A percentile compares a stretch with the other conserved stretches of the same genome.
phyloP scores from a whole-genome alignment of 1,140 invertebrate species.

The Atta cephalotes region DNA sequence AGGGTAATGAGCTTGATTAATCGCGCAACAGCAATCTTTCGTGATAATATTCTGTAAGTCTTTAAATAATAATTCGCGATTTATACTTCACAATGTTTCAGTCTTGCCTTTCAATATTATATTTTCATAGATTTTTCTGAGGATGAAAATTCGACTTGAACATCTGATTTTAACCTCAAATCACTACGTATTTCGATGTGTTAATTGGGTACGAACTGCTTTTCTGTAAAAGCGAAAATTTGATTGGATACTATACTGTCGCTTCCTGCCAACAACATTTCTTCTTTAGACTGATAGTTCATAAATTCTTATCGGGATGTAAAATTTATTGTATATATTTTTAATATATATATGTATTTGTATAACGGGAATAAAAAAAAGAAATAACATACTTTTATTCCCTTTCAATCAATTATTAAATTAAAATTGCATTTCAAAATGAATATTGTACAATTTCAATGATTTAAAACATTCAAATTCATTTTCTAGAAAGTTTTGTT shows the following conservation, averaged over 20 bases:
- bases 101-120: not conserved
- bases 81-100: not conserved
- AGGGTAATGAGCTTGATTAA: not conserved
- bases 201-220: not conserved
- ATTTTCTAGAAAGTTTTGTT: too few species aligned
- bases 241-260: not conserved
- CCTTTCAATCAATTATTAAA: too few species aligned
- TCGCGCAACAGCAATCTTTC: not conserved
- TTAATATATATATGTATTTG: too few species aligned
- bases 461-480: too few species aligned
- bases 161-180: not conserved
- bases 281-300: too few species aligned
- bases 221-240: not conserved
- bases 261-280: too few species aligned
- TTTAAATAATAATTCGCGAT: not conserved
- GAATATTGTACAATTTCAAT: too few species aligned
- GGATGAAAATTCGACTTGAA: not conserved
- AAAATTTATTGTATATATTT: too few species aligned
- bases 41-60: not conserved
- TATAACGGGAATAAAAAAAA: too few species aligned
- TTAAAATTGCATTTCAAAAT: too few species aligned
- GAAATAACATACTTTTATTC: too few species aligned
- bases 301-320: too few species aligned
- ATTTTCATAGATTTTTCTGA: not conserved
- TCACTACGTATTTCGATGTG: not conserved